phyloP scores from a whole-genome alignment of 2,888 invertebrate genomes.

The Tiphia femorata region DNA sequence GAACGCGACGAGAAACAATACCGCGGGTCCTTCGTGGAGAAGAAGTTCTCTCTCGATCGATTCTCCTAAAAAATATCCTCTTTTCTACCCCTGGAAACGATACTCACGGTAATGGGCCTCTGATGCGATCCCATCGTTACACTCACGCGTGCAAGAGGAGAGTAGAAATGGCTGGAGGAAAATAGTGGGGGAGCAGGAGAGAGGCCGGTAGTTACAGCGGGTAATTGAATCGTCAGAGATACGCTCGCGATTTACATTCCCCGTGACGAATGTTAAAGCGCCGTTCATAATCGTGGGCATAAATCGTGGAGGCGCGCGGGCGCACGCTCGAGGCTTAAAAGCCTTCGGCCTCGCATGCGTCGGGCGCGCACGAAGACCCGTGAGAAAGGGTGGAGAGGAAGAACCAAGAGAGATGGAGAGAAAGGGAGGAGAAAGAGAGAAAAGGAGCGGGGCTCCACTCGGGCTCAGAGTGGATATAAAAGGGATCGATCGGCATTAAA shows the following conservation, averaged over 20 bases:
- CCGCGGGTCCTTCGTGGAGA: no score
- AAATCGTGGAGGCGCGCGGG: slow-evolving; percentile 28
- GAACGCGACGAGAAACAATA: no score
- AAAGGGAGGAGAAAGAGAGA: not conserved
- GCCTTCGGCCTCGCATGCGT: not conserved
- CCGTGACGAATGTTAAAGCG: slow-evolving; percentile 47
- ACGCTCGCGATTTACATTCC: slow-evolving; percentile 46
- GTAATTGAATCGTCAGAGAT: slow-evolving; percentile 55
- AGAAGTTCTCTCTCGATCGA: no score
- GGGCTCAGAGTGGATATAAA: no score
- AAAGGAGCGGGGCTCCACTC: not conserved
- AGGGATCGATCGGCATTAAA: not conserved
- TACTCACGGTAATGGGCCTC: no score
- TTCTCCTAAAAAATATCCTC: no score
- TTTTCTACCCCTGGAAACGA: no score
- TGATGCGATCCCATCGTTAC: no score
- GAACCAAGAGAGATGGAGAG: not conserved
- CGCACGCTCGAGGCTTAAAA: slow-evolving; percentile 2
- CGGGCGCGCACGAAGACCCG: slow-evolving; percentile 1
- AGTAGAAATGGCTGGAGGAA: slow-evolving; percentile 7
- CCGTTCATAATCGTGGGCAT: slow-evolving; percentile 49
- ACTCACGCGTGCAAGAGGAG: no score
- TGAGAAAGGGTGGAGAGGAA: not conserved
- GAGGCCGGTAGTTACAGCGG: slow-evolving; percentile 7
- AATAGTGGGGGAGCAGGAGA: slow-evolving; percentile 8